phyloP scores from a whole-genome alignment of 1,140 invertebrate genomes.

The Glossosoma conforme region DNA sequence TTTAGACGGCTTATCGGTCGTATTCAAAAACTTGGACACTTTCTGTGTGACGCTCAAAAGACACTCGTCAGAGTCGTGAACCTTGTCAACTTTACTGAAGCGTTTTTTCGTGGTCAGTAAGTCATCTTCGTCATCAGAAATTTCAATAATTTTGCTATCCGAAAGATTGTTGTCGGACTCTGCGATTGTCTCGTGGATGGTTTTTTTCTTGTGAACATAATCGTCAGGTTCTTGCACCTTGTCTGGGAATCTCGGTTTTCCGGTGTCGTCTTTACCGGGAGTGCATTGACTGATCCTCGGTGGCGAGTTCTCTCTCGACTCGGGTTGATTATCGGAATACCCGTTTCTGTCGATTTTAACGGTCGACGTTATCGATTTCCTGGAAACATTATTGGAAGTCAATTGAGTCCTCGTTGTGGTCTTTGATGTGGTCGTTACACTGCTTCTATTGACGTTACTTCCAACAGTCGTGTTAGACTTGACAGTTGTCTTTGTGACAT shows the following conservation, averaged over 20 bases:
- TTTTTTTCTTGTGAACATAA: slow-evolving; percentile 39
- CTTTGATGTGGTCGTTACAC: slow-evolving; percentile 37
- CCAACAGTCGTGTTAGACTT: slow-evolving; percentile 34
- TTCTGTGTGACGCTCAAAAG: slow-evolving; percentile 50
- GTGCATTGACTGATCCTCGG: slow-evolving; percentile 61
- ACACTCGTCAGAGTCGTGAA: slow-evolving; percentile 40
- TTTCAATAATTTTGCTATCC: slow-evolving; percentile 47
- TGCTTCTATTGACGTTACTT: slow-evolving; percentile 38
- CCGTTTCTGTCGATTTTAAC: slow-evolving; percentile 38
- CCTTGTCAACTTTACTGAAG: slow-evolving; percentile 35
- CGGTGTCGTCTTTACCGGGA: slow-evolving; percentile 52
- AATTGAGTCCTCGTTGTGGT: slow-evolving; percentile 44
- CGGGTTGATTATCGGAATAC: too few species aligned
- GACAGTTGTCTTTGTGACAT: slow-evolving; percentile 38
- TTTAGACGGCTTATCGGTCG: slow-evolving; percentile 36
- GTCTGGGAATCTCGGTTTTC: slow-evolving; percentile 63
- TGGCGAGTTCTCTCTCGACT: slow-evolving; percentile 64
- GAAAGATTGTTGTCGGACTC: slow-evolving; percentile 44
- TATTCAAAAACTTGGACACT: slow-evolving; percentile 48
- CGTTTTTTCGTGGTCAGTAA: slow-evolving; percentile 37
- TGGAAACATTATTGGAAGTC: slow-evolving; percentile 22
- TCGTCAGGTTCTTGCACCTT: slow-evolving; percentile 67
- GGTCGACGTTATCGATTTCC: slow-evolving; percentile 4
- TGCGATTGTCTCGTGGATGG: slow-evolving; percentile 41
- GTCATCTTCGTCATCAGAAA: slow-evolving; percentile 47